Percentiles rank a stretch among this genome's conserved stretches.
phyloP scores from a whole-genome alignment of 1,140 invertebrate species.

The Heliconius hermathena region DNA sequence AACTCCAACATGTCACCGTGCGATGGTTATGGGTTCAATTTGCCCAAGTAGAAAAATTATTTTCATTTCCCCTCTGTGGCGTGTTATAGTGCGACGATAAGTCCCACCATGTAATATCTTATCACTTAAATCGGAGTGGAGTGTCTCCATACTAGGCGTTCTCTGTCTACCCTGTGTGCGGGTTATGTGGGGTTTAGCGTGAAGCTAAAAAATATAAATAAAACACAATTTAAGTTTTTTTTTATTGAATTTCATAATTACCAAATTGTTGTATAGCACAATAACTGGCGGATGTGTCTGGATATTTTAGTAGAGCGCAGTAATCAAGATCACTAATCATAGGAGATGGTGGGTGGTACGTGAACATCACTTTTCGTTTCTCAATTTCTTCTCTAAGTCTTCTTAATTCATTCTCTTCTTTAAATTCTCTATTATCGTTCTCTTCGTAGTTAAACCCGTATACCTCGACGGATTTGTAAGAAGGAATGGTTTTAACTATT shows the following conservation, averaged over 20 bases:
- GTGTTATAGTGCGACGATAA: not conserved
- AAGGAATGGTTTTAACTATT: not conserved
- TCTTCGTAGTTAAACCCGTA: conserved; percentile 49
- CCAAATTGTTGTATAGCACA: not conserved
- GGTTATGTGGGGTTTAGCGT: not conserved
- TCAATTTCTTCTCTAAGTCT: not conserved
- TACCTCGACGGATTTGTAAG: conserved; percentile 51
- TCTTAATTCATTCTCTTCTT: not conserved
- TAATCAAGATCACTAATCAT: conserved; percentile 10
- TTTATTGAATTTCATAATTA: not conserved
- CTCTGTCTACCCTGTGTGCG: not conserved
- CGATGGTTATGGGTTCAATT: too few species aligned
- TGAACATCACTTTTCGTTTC: conserved; percentile 1
- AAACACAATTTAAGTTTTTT: not conserved
- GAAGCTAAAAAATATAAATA: not conserved
- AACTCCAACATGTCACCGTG: too few species aligned
- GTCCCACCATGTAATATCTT: not conserved
- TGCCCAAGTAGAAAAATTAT: not conserved
- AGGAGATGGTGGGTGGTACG: not conserved
- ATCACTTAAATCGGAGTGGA: not conserved
- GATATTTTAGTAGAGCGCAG: conserved; percentile 5
- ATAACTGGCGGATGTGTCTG: conserved; percentile 2
- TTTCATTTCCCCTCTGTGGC: not conserved
- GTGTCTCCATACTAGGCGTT: not conserved
- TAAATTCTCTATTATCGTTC: not conserved